Percentiles rank a stretch among this genome's conserved stretches.
Evolutionary conservation across 2,797 vertebrate genomes (phyloP).

Genomic region (Fistularia tabacaria): DNA sequence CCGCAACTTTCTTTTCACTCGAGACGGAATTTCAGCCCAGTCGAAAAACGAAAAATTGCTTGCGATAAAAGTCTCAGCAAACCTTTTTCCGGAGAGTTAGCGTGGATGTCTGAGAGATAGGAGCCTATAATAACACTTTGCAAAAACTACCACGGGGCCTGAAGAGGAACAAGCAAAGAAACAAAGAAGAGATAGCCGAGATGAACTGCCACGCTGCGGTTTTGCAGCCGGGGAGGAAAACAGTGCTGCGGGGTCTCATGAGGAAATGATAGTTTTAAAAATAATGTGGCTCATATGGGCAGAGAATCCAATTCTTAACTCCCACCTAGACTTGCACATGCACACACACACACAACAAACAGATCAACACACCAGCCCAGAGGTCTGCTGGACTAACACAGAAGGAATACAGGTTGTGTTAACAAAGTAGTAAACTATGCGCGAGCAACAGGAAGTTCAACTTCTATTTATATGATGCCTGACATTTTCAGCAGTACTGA

Average conservation of each 20-base stretch:
- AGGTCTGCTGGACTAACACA: not conserved
- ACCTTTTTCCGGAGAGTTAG: conserved; percentile 21
- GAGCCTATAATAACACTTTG: conserved; percentile 26
- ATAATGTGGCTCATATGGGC: no score
- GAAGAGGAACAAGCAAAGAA: conserved; percentile 26
- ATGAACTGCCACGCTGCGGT: conserved; percentile 38
- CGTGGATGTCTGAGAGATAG: conserved; percentile 17
- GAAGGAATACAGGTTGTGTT: conserved; percentile 27
- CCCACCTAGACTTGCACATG: no score
- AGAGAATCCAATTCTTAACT: no score
- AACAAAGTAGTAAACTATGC: not conserved
- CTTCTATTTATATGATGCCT: no score
- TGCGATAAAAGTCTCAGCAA: not conserved
- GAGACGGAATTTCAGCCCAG: no score
- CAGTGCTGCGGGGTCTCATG: no score
- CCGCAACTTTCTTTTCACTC: no score
- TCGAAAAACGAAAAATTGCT: no score
- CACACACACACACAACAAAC: no score
- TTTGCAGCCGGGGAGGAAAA: no score
- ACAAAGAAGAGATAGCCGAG: conserved; percentile 32
- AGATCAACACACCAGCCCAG: no score
- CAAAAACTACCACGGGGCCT: conserved; percentile 17
- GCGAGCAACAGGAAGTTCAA: not conserved
- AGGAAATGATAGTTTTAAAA: conserved; percentile 6
- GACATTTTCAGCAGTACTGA: no score